Conservation (phyloP, 2,113 vertebrate species). For the Peromyscus californicus region DNA sequence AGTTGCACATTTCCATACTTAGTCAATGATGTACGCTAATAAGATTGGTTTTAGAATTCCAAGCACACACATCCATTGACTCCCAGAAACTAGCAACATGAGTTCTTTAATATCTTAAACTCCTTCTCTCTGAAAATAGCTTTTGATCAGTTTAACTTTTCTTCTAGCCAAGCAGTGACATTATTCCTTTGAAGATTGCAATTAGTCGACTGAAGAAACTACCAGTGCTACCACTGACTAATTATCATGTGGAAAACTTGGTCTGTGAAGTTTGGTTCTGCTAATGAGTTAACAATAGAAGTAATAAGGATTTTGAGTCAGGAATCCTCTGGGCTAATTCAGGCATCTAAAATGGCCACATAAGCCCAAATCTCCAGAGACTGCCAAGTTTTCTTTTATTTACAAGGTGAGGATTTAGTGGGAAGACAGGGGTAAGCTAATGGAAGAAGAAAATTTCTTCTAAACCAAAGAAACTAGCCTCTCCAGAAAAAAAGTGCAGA, state of each 20-base stretch:
- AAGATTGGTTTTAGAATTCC: conserved; percentile 10
- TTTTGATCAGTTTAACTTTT: conserved; percentile 65
- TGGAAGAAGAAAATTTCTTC: conserved; percentile 59
- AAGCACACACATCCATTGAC: not conserved
- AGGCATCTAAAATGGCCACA: conserved; percentile 20
- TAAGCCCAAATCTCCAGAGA: conserved; percentile 55
- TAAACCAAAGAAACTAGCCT: conserved; percentile 56
- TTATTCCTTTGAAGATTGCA: conserved; percentile 64
- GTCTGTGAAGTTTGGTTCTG: conserved; percentile 27
- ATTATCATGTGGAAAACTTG: conserved; percentile 60
- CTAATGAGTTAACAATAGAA: conserved; percentile 57
- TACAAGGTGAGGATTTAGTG: conserved; percentile 56
- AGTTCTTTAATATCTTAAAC: conserved; percentile 50
- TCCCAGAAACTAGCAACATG: not conserved
- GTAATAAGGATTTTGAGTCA: conserved; percentile 1
- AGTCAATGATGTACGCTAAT: not conserved
- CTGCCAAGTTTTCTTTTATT: conserved; percentile 45
- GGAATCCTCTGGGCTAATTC: conserved; percentile 51
- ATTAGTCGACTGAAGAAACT: conserved; percentile 67
- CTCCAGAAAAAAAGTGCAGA: conserved; percentile 27
- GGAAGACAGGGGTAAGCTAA: not conserved
- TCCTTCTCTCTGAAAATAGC: conserved; percentile 55
- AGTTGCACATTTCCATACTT: not conserved
- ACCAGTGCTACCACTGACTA: conserved; percentile 58
- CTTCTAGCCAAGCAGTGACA: conserved; percentile 38